Base-by-base conservation (phyloP, 2,888 invertebrate genomes). In the Tachina fera region DNA sequence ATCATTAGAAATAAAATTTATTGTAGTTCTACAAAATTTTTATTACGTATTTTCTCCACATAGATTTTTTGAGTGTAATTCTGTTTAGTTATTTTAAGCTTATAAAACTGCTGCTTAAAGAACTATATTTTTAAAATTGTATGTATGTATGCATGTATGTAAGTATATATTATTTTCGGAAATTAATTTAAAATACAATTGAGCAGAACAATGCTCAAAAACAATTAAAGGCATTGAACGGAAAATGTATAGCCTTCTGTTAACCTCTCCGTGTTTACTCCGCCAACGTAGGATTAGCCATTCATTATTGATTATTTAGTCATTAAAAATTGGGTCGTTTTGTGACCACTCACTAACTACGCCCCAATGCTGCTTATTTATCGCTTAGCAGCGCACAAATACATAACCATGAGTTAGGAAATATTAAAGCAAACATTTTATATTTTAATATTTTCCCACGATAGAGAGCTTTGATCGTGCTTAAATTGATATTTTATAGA, bases 401-500 rank as follows among this genome's bases (percentile, higher is more conserved):
- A n/a, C n/a, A n/a, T n/a, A 67, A 75, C 71, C 65, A 67, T 72
- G 56, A 80, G 63, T 47, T 63, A 60, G 58, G n/a, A 61, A 49
- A 47, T 47, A 0, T 39, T 56, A n/a, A 14, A 75, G 74, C 77
- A 74, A 31, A 74, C 51, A 78, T 84, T 81, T 70, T 70, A 80
- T 79, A 6, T 63, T 77, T 47, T n/a, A 56, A 70, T 75, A 86
- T 83, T 86, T 86, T 86, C 86, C 86, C 86, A 86, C 86, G 86
- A 83, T 86, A 79, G 72, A 72, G 72, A 83, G 67, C 72, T 79
- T 86, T 83, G 86, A 86, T 86, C 86, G 86, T 86, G 86, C 86
- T 86, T 86, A 86, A 86, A 86, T 86, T 86, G 86, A 86, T 86
- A 86, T 86, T 86, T 86, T 86, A 86, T 86, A 86, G 86, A 83